Conservation (phyloP, 2,113 vertebrate genomes). For the Neolamprologus ventralis region DNA sequence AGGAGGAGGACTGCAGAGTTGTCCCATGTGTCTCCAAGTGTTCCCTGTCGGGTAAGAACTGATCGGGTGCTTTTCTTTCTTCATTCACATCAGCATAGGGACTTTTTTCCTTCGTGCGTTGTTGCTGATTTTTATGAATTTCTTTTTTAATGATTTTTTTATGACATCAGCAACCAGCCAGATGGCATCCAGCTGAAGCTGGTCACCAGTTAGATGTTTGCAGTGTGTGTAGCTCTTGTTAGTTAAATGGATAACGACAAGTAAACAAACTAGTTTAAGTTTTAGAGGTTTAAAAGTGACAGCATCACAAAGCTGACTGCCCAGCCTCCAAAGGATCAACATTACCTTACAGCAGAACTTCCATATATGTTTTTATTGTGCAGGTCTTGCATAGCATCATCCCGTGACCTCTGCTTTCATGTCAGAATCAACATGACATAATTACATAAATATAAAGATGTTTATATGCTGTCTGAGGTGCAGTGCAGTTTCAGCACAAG, state of each 20-base stretch:
- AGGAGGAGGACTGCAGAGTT: constrained; percentile 56
- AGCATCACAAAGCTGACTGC: background rate
- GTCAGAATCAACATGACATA: background rate
- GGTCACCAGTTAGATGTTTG: background rate
- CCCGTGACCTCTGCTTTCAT: background rate
- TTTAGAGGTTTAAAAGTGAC: background rate
- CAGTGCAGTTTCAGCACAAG: background rate
- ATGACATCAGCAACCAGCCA: background rate
- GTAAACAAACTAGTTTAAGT: background rate
- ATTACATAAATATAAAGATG: background rate
- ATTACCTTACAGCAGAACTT: background rate
- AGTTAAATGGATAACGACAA: background rate
- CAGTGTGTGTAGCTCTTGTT: background rate
- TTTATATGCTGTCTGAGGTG: background rate
- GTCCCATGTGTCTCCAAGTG: constrained; percentile 77
- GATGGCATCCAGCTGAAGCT: background rate
- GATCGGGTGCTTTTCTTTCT: background rate
- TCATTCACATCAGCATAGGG: background rate
- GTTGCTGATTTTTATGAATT: background rate
- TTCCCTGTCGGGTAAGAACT: constrained; percentile 73
- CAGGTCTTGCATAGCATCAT: background rate
- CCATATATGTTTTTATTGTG: background rate
- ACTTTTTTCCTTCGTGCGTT: background rate
- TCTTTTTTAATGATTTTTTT: background rate
- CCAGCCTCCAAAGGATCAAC: background rate